These are phyloP conservation scores for Cyanoramphus novaezelandiae DNA, from an alignment of 2,113 vertebrate species.

Conservation along the genomic window DNA sequence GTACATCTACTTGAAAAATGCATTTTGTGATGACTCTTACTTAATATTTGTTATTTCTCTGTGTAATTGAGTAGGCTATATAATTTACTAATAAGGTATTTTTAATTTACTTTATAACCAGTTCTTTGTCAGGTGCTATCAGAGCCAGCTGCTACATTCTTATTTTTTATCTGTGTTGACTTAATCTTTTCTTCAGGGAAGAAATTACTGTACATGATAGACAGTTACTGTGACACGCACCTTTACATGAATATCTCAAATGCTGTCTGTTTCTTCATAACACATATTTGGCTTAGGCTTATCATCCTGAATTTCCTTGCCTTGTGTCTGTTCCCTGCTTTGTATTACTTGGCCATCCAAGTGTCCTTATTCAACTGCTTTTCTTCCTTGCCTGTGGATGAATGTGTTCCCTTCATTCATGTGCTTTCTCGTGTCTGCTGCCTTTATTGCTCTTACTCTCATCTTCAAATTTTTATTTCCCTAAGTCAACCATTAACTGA, in stretches of 20 bases:
- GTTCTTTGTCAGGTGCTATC: neutral
- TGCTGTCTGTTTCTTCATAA: neutral
- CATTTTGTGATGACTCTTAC: neutral
- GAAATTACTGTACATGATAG: neutral
- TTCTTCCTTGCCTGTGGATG: neutral
- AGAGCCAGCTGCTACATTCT: neutral
- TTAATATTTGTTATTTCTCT: neutral
- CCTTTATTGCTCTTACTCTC: neutral
- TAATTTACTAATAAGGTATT: neutral
- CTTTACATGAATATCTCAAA: neutral
- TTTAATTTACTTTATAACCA: neutral
- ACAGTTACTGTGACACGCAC: neutral
- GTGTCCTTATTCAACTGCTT: neutral
- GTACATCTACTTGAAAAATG: neutral
- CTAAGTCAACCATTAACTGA: neutral
- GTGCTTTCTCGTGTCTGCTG: neutral
- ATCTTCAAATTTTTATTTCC: neutral
- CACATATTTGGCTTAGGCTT: neutral
- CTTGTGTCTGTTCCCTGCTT: neutral
- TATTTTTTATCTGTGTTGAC: neutral
- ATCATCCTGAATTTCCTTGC: neutral
- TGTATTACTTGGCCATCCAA: neutral
- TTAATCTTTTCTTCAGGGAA: slow-evolving; percentile 14
- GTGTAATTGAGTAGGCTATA: neutral
- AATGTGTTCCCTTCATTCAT: neutral